Evolutionary conservation across 2,888 invertebrate genomes (phyloP), one percentile per base, ranked within the genome.

Genomic region (Drosophila pseudotakahashii): DNA sequence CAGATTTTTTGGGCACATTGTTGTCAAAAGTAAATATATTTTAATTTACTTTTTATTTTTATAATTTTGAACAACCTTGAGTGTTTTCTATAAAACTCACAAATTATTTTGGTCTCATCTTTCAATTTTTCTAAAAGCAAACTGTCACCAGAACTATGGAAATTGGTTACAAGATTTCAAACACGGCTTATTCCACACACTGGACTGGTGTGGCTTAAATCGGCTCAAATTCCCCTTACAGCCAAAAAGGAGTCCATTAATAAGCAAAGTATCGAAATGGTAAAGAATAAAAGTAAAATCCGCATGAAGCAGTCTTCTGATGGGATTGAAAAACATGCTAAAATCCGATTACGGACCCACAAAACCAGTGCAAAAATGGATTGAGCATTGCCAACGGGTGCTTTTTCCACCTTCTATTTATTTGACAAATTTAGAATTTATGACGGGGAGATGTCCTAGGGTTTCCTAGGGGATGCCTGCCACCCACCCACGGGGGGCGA

Each of bases 361-460:
- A 61, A 70, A 73, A 39, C 14, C 64, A 67, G 39, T 14, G 52
- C 67, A 39, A 23, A 44, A 47, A 61, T 60, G 50, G 51, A 60
- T 55, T 63, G 57, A 16, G 60, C 53, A 64, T 64, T 36, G 54
- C 44, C 37, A 42, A n/a, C 34, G 55, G 34, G 36, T 54, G 50
- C 55, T 16, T 44, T 52, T 48, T 51, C 52, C 39, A 51, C 32
- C 51, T 59, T 50, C 51, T 74, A 78, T 78, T 76, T 82, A 72
- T 82, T 76, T 86, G 81, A 74, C 81, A 81, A 84, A 75, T 84
- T 84, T 77, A 50, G 74, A 81, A 79, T 86, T 81, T 86, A 81
- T 81, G 76, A 75, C 53, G 58, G 72, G 7, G 7, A 7, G 48
- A 48, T 34, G 19, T 34, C 32, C 54, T 23, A 53, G 52, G 57